Percentiles rank a stretch among this genome's conserved stretches.
Conservation (phyloP, 2,113 vertebrate species). For the Sebastes schlegelii region DNA sequence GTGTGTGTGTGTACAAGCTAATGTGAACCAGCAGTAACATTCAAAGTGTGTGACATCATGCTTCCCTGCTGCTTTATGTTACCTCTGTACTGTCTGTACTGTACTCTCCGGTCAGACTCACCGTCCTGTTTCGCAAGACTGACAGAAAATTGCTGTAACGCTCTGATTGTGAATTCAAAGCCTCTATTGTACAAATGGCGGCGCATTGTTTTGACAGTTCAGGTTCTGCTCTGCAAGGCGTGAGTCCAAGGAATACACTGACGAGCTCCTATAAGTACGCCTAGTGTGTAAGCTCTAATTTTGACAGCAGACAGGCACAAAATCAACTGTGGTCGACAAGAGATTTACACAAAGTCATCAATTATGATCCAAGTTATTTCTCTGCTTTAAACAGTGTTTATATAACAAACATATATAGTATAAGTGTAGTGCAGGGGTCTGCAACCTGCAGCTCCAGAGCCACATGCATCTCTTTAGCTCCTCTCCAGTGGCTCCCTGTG, state of each 20-base stretch:
- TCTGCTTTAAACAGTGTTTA: too few relatives aligned
- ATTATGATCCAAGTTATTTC: too few relatives aligned
- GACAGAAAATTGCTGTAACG: background rate
- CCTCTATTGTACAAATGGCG: background rate
- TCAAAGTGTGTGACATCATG: constrained; percentile 29
- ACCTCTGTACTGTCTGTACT: background rate
- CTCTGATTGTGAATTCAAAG: background rate
- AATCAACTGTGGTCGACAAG: background rate
- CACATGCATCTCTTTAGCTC: too few relatives aligned
- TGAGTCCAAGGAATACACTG: background rate
- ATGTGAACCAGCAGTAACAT: constrained; percentile 35
- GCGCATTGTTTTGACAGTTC: background rate
- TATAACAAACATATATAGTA: too few relatives aligned
- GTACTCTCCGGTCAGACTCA: background rate
- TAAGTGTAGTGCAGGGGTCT: too few relatives aligned
- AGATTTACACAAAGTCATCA: background rate
- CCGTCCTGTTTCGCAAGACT: background rate
- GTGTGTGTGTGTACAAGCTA: background rate
- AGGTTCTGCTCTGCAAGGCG: background rate
- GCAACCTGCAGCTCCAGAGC: too few relatives aligned
- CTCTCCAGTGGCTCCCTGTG: too few relatives aligned
- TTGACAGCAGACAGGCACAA: background rate
- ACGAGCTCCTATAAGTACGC: background rate
- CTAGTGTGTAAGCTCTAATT: too few relatives aligned
- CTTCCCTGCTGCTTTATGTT: constrained; percentile 10